A percentile compares a stretch with the other conserved stretches of the same genome.
Conservation (phyloP, 2,888 invertebrate species). For the Parelbella ahira region DNA sequence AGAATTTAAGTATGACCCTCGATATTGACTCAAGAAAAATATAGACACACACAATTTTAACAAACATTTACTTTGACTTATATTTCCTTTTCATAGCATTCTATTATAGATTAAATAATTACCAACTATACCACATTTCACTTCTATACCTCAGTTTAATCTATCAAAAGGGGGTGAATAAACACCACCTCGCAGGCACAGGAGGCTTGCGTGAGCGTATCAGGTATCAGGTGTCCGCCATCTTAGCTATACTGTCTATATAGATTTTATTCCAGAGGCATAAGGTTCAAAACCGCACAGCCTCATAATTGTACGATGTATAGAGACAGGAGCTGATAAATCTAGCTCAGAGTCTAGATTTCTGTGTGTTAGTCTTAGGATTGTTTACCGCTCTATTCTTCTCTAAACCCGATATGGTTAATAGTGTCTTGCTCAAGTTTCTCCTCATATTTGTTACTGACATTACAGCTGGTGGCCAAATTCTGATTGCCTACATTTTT, state of each 20-base stretch:
- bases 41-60: too few species aligned
- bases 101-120: too few species aligned
- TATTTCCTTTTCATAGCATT: too few species aligned
- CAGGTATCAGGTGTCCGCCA: conserved; percentile 44
- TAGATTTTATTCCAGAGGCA: not conserved
- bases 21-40: too few species aligned
- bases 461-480: too few species aligned
- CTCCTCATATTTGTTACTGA: conserved; percentile 17
- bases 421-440: conserved; percentile 22
- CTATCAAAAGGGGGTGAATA: conserved; percentile 50
- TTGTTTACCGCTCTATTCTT: conserved; percentile 33
- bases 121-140: too few species aligned
- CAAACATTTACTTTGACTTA: too few species aligned
- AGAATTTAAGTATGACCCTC: too few species aligned
- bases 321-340: conserved; percentile 42
- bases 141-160: conserved; percentile 12
- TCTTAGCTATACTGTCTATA: conserved; percentile 10
- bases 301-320: conserved; percentile 20
- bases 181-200: conserved; percentile 56
- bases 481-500: too few species aligned
- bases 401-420: conserved; percentile 18
- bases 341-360: conserved; percentile 52
- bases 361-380: conserved; percentile 45
- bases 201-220: conserved; percentile 63
- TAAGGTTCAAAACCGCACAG: conserved; percentile 32